Evolutionary conservation across 2,888 invertebrate genomes (phyloP), one percentile per base, ranked within the genome.

Genomic region (Synergus gifuensis): DNA sequence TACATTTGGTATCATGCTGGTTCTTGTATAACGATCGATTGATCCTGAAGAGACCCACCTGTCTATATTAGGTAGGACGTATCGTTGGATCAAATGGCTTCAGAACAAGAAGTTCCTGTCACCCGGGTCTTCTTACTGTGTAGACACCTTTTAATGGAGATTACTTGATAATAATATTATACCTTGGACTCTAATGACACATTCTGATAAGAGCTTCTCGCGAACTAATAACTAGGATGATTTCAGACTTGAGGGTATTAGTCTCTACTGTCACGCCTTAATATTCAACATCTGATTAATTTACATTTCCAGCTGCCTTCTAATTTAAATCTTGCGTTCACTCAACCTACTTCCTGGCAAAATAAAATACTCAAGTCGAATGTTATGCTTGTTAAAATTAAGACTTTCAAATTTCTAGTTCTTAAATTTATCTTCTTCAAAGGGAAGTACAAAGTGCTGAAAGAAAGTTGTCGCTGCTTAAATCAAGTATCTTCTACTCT

Each of bases 1-100:
- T 67, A 67, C 42, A 40, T 66, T 78, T 67, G 78, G 78, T 42
- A 64, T 78, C 69, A 54, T 46, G 36, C 58, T 18, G 18, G 58
- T 40, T 69, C 69, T 67, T 44, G 44, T 14, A 42, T 22, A n/a
- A 69, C 66, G 58, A 54, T 16, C 40, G 16, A 66, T 54, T 14
- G 42, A 46, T 69, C 60, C 11, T 73, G 73, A 69, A 36, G 44
- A 73, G 42, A 49, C 36, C 64, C 78, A 58, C 22, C 80, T 62
- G 64, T 54, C 78, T 78, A 79, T 78, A 81, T 79, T 78, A 62
- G 77, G 76, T 64, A 54, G 69, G 81, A 78, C 77, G 58, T 77
- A 79, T 76, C 77, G 64, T 18, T 60, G 69, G 58, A 83, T 79
- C 78, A 54, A 78, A 76, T 60, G 54, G 76, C 77, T 54, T 36